Evolutionary conservation across 2,113 vertebrate species (phyloP).

Genomic region (Scomber colias): DNA sequence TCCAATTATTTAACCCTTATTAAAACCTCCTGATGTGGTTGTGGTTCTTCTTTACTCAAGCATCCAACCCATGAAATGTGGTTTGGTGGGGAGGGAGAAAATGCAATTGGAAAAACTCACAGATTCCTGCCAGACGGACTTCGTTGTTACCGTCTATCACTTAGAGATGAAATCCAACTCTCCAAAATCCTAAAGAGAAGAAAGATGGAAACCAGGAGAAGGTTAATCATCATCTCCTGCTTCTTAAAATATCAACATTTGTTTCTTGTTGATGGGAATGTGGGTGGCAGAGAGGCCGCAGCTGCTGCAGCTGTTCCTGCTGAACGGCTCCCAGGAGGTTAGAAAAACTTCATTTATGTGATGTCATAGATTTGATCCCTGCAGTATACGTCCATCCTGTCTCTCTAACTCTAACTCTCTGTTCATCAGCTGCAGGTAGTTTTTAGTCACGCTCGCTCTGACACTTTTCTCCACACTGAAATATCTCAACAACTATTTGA

Average conservation of each 20-base stretch:
- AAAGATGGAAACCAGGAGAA: background rate
- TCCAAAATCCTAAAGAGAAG: background rate
- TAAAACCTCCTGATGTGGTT: constrained; percentile 17
- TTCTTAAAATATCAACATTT: background rate
- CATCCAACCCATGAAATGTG: background rate
- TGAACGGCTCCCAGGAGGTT: background rate
- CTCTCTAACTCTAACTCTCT: too few relatives aligned
- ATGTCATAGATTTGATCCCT: background rate
- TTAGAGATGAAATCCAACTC: background rate
- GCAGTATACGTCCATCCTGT: background rate
- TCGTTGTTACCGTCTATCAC: too few relatives aligned
- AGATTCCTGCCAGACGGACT: background rate
- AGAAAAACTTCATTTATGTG: background rate
- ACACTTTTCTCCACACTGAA: too few relatives aligned
- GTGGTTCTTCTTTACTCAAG: background rate
- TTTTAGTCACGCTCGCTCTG: too few relatives aligned
- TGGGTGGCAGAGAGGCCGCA: background rate
- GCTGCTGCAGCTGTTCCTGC: constrained; percentile 21
- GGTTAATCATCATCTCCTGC: background rate
- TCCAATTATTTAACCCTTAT: background rate
- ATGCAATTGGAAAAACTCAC: background rate
- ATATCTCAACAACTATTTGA: too few relatives aligned
- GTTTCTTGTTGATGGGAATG: background rate
- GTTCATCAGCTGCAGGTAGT: background rate
- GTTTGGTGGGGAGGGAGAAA: background rate